Conservation (phyloP, 2,797 vertebrate genomes). For the Fistularia commersonii region DNA sequence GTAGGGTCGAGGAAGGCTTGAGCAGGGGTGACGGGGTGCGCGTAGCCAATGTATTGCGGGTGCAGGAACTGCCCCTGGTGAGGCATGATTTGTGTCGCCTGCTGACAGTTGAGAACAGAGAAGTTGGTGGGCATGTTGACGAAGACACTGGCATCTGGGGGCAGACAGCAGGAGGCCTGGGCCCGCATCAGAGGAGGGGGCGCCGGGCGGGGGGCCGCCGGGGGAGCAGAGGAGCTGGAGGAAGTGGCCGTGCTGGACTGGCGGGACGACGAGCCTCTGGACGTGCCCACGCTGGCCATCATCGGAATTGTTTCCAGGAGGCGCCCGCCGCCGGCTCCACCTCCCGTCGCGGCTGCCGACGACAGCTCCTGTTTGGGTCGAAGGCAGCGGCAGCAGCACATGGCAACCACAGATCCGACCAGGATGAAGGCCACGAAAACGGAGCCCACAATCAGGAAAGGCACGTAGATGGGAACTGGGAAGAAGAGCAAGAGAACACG, state of each 20-base stretch:
- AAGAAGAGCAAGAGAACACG: constrained; percentile 3
- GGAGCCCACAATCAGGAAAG: constrained; percentile 95
- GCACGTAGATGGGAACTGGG: constrained; percentile 96
- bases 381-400: constrained; percentile 95
- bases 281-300: constrained; percentile 90
- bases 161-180: constrained; percentile 90
- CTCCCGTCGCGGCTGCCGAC: constrained; percentile 79
- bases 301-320: constrained; percentile 96
- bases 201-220: constrained; percentile 67
- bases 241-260: constrained; percentile 97
- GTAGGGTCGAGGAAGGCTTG: constrained; percentile 81
- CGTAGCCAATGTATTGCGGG: constrained; percentile 91
- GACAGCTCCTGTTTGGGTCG: constrained; percentile 95
- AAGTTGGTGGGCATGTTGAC: constrained; percentile 98
- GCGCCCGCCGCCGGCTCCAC: constrained; percentile 76
- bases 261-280: constrained; percentile 90
- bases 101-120: constrained; percentile 96
- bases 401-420: constrained; percentile 90
- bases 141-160: constrained; percentile 90
- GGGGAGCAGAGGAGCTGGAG: constrained; percentile 92
- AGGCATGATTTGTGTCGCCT: constrained; percentile 94
- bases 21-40: constrained; percentile 81
- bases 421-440: constrained; percentile 97
- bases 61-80: constrained; percentile 95
- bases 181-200: constrained; percentile 75